phyloP scores from a whole-genome alignment of 2,888 invertebrate genomes.

The Athetis lepigone region DNA sequence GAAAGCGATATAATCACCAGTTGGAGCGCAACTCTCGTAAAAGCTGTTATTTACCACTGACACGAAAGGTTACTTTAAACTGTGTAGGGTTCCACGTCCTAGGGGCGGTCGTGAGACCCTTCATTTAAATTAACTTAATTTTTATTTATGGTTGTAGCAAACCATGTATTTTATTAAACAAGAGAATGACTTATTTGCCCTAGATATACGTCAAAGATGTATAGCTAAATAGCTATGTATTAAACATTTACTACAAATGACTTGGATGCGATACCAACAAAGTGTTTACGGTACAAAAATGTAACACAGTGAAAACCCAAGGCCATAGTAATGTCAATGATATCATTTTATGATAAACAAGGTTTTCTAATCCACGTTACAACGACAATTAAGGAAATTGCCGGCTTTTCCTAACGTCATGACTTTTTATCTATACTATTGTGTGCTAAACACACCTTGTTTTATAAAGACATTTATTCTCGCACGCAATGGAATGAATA shows the following conservation, averaged over 20 bases:
- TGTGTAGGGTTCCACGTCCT: constrained; percentile 6
- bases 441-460: constrained; percentile 13
- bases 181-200: background rate
- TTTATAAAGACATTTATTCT: constrained; percentile 16
- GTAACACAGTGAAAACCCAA: constrained; percentile 36
- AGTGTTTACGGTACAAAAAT: constrained; percentile 6
- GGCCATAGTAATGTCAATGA: background rate
- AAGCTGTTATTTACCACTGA: constrained; percentile 41
- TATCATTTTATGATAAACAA: constrained; percentile 20
- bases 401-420: constrained; percentile 27
- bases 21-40: constrained; percentile 33
- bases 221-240: too few species aligned
- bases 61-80: constrained; percentile 44
- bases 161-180: background rate
- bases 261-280: background rate
- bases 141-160: constrained; percentile 15
- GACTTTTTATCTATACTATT: constrained; percentile 37
- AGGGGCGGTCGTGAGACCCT: constrained; percentile 20
- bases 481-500: constrained; percentile 19
- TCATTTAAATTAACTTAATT: constrained; percentile 5
- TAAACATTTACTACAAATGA: constrained; percentile 6
- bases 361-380: constrained; percentile 37
- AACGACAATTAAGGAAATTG: constrained; percentile 34
- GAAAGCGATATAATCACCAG: constrained; percentile 49
- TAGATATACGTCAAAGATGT: too few species aligned